These are phyloP conservation scores for Oreochromis niloticus DNA, from an alignment of 2,113 vertebrate species.

Conservation along the genomic window DNA sequence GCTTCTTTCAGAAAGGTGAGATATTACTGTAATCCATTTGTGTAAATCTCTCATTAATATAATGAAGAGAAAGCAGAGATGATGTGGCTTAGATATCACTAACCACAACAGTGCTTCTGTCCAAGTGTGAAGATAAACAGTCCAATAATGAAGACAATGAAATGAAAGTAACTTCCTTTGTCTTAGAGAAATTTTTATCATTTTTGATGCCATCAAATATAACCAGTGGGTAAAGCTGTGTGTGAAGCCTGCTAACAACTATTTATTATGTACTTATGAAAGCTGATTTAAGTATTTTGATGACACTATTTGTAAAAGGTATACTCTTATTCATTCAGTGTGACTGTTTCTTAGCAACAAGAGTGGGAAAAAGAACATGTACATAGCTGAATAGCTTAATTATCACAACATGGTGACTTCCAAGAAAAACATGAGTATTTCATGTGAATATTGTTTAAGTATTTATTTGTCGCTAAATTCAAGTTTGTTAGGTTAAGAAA, in stretches of 20 bases:
- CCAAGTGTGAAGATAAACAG: conserved; percentile 27
- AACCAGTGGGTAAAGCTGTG: neutral
- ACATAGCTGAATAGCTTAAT: neutral
- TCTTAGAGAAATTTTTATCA: neutral
- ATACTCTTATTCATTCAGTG: neutral
- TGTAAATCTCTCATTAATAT: conserved; percentile 39
- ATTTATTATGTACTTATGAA: neutral
- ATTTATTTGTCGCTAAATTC: neutral
- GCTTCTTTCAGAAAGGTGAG: neutral
- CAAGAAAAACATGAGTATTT: neutral
- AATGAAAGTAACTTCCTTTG: neutral
- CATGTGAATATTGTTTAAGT: neutral
- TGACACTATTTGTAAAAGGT: neutral
- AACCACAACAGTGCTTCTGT: conserved; percentile 23
- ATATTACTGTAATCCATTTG: neutral
- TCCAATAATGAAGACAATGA: conserved; percentile 14
- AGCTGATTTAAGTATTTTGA: neutral
- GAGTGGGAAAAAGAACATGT: neutral
- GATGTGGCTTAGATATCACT: conserved; percentile 7
- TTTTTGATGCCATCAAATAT: neutral
- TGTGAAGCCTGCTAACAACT: neutral
- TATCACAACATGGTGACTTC: neutral
- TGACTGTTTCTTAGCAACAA: neutral
- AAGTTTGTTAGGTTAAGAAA: neutral
- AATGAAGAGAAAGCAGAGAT: conserved; percentile 36